Evolutionary conservation across 2,113 vertebrate genomes (phyloP).

Genomic region (Zosterops hypoxanthus): DNA sequence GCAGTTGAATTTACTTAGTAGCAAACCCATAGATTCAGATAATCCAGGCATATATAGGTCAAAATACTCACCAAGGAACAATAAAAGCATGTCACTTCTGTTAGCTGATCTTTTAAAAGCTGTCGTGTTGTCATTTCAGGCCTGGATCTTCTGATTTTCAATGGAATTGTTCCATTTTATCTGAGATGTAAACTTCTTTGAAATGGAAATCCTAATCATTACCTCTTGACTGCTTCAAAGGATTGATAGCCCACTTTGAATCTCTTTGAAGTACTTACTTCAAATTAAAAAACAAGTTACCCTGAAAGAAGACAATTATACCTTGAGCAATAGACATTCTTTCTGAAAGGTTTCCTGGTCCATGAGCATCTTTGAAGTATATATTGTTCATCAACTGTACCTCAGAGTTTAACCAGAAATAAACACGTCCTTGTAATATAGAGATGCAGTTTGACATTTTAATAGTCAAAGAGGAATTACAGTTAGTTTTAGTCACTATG

Average conservation of each 20-base stretch:
- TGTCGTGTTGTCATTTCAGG: constrained; percentile 20
- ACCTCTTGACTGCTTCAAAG: constrained; percentile 65
- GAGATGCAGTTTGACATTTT: background rate
- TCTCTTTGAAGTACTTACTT: constrained; percentile 66
- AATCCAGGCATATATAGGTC: background rate
- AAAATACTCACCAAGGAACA: constrained; percentile 8
- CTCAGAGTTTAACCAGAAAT: background rate
- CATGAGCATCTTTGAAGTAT: background rate
- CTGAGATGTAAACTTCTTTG: constrained; percentile 59
- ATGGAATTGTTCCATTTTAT: constrained; percentile 59
- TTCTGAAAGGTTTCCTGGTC: background rate
- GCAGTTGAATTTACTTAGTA: background rate
- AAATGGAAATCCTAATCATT: constrained; percentile 70
- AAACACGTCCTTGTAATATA: background rate
- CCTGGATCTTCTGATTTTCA: constrained; percentile 38
- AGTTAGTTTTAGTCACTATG: background rate
- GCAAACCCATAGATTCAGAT: background rate
- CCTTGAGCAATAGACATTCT: constrained; percentile 18
- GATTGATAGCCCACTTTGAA: constrained; percentile 46
- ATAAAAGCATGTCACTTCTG: background rate
- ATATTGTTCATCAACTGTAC: background rate
- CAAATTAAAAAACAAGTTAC: constrained; percentile 54
- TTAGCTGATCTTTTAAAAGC: background rate
- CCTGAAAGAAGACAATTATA: constrained; percentile 53
- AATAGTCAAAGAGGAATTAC: background rate